Conservation (phyloP, 2,113 vertebrate species). For the Willisornis vidua region DNA sequence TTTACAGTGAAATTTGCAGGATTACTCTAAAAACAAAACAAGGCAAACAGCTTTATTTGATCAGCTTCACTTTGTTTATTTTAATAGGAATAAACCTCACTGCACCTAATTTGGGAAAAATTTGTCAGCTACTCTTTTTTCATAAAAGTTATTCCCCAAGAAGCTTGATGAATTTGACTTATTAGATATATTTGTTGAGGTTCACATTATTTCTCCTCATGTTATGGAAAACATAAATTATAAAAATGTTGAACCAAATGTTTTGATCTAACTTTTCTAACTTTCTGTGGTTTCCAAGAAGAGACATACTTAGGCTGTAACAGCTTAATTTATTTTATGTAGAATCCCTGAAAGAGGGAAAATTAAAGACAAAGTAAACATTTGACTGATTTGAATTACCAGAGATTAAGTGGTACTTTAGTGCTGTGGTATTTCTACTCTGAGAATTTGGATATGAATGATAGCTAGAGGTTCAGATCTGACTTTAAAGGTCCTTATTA, state of each 20-base stretch:
- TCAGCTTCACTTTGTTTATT: neutral
- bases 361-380: neutral
- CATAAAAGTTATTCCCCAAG: neutral
- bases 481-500: neutral
- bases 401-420: neutral
- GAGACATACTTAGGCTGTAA: neutral
- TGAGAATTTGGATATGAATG: neutral
- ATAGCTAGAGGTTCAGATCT: neutral
- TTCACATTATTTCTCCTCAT: neutral
- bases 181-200: neutral
- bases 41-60: neutral
- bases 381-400: neutral
- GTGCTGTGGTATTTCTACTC: neutral
- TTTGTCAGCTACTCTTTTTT: neutral
- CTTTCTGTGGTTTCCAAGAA: neutral
- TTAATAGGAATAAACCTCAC: neutral
- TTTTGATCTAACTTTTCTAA: neutral
- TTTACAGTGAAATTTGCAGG: neutral
- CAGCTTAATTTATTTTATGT: neutral
- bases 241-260: neutral
- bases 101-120: neutral
- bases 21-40: neutral
- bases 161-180: neutral
- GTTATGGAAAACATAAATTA: neutral
- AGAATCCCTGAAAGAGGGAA: neutral